phyloP scores from a whole-genome alignment of 2,888 invertebrate genomes.

The Eristalis arbustorum region DNA sequence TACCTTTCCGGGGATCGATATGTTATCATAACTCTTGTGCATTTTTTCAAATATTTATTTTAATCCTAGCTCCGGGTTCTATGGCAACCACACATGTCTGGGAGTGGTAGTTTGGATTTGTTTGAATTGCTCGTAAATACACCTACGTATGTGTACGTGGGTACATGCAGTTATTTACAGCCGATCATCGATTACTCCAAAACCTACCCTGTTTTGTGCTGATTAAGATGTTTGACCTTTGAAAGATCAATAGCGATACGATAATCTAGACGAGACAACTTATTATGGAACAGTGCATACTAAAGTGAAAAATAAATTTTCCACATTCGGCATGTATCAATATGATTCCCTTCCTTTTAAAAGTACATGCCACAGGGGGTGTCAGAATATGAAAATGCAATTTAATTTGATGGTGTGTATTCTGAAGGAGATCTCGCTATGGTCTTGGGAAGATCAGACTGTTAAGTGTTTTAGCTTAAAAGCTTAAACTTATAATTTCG shows the following conservation, averaged over 20 bases:
- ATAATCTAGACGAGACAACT: conserved; percentile 58
- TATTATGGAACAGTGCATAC: conserved; percentile 33
- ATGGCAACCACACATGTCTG: not conserved
- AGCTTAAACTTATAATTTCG: too few species aligned
- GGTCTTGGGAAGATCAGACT: too few species aligned
- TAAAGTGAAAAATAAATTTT: conserved; percentile 44
- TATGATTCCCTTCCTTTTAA: conserved; percentile 48
- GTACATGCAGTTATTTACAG: not conserved
- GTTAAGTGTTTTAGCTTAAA: too few species aligned
- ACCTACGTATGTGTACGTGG: not conserved
- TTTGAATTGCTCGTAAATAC: not conserved
- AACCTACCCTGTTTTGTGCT: conserved; percentile 12
- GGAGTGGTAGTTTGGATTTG: not conserved
- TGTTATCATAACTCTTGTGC: not conserved
- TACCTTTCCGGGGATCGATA: not conserved
- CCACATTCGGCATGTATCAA: conserved; percentile 46
- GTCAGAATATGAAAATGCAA: not conserved
- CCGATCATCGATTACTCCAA: not conserved
- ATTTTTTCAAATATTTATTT: conserved; percentile 1
- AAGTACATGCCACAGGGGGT: conserved; percentile 28
- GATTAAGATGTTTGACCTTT: conserved; percentile 63
- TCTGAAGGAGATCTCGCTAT: too few species aligned
- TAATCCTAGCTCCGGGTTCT: not conserved
- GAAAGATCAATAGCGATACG: conserved; percentile 65
- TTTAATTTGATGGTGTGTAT: too few species aligned